Base-by-base conservation (phyloP, 2,797 vertebrate genomes). In the Acanthurus lineatus region DNA sequence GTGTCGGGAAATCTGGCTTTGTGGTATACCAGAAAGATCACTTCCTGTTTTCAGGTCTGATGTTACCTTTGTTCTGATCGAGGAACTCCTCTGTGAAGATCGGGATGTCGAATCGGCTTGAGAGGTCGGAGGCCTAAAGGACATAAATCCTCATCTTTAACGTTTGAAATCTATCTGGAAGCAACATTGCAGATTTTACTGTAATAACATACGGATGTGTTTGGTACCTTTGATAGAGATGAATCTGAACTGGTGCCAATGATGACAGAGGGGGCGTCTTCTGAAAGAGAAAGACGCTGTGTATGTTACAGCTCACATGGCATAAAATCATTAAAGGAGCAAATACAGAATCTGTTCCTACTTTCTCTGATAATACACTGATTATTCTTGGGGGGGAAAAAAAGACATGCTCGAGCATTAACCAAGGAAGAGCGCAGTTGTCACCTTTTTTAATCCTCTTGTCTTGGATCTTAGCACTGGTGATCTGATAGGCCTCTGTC, bases 11-110 rank as follows among this genome's bases (percentile, higher is more conserved):
- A 25, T 62, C 15, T 64, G 22, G 8, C 19, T 5, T 60, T 54
- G 17, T 32, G 4, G 16, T 15, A 12, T 2, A 15, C 20, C 5
- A 54, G 9, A 54, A 68, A 8, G 14, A 69, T 25, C 0, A 25
- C 44, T 53, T 60, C 62, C 25, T 25, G 35, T 49, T 70, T 47
- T 63, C 6, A 63, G 61, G 54, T 32, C 35, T 2, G 32, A 1
- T 3, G 69, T 88, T 90, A 99, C 98, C 98, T 97, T 99, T 99
- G 88, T 99, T 99, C 92, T 99, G 98, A 95, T 99, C 98, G 69
- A 99, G 92, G 87, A 99, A 99, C 88, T 99, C 98, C 81, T 99
- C 98, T 0, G 98, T 99, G 93, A 99, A 99, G 86, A 99, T 99
- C 9, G 98, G 98, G 14, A 99, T 97, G 0, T 99, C 98, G 0